A percentile compares a stretch with the other conserved stretches of the same genome.
phyloP scores from a whole-genome alignment of 2,113 vertebrate genomes.

The Haemorhous mexicanus region DNA sequence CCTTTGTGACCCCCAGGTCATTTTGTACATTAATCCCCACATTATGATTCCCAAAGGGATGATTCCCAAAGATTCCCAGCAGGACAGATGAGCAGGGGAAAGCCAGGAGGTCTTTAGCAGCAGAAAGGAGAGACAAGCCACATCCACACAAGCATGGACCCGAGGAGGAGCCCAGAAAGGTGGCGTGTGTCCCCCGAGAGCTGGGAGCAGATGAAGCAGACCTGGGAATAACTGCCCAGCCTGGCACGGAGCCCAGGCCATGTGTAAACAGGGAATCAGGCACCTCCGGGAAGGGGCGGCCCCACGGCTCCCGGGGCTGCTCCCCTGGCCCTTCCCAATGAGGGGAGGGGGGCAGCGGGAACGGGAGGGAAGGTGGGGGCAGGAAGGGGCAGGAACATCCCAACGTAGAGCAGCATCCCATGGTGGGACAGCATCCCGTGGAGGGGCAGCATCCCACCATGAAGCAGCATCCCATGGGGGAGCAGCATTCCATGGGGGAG shows the following conservation, averaged over 20 bases:
- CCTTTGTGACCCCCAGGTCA: background rate
- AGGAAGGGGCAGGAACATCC: background rate
- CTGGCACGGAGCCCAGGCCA: background rate
- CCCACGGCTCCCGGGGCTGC: background rate
- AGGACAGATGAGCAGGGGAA: background rate
- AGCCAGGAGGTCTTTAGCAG: background rate
- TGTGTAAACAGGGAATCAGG: constrained; percentile 36
- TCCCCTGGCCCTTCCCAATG: accelerated
- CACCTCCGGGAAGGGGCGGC: background rate
- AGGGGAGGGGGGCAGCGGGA: accelerated
- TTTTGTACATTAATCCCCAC: background rate
- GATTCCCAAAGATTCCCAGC: background rate
- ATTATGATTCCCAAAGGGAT: background rate
- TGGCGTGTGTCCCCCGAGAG: accelerated
- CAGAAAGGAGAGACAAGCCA: background rate
- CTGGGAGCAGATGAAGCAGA: background rate
- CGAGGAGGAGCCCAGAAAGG: background rate
- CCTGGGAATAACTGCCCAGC: background rate
- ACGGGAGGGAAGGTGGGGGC: accelerated
- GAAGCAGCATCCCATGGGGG: background rate
- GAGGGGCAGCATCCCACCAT: accelerated
- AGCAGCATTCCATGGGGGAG: background rate
- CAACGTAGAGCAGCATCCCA: accelerated
- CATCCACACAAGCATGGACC: accelerated
- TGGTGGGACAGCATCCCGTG: background rate